Conservation (phyloP, 2,113 vertebrate species). For the Tichodroma muraria region DNA sequence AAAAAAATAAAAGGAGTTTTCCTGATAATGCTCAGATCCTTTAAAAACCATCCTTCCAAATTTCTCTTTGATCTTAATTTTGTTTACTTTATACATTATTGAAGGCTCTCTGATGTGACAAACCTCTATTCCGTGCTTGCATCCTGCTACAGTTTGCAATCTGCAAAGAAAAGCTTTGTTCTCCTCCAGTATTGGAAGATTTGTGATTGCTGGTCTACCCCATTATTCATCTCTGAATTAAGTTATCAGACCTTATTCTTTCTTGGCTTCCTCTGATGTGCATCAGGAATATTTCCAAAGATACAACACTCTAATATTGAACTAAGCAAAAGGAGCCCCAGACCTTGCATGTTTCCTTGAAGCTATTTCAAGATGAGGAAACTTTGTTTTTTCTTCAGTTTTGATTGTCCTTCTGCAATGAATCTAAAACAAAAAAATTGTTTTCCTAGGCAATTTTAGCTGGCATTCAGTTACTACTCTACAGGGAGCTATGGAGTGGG, state of each 20-base stretch:
- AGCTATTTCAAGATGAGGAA: neutral
- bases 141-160: neutral
- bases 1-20: neutral
- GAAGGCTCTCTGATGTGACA: neutral
- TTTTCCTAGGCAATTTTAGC: neutral
- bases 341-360: neutral
- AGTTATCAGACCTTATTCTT: slow-evolving; percentile 1
- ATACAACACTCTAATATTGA: neutral
- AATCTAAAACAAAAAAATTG: neutral
- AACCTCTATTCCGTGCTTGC: neutral
- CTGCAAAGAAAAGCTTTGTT: neutral
- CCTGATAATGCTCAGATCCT: neutral
- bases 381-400: neutral
- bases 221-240: neutral
- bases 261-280: neutral
- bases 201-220: neutral
- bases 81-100: neutral
- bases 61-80: neutral
- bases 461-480: neutral
- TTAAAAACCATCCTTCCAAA: neutral
- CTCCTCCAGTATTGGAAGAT: neutral
- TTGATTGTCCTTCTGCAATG: neutral
- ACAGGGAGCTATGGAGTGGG: neutral
- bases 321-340: neutral
- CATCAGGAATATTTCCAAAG: slow-evolving; percentile 6